Evolutionary conservation across 1,140 invertebrate genomes (phyloP).

Genomic region (Drosophila persimilis): DNA sequence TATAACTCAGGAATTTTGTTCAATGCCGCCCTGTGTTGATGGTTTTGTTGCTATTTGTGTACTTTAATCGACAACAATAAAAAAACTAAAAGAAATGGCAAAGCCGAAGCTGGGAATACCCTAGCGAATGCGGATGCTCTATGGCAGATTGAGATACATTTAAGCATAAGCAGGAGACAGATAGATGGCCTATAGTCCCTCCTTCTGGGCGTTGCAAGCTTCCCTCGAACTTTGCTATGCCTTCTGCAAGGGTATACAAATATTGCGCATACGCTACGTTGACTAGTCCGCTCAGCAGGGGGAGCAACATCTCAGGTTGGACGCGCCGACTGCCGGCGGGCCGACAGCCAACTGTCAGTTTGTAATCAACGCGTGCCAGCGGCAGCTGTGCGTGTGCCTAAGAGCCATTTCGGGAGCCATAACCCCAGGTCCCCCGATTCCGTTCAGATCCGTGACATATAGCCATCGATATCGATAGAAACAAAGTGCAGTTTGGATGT

Average conservation of each 20-base stretch:
- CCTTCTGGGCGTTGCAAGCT: no score
- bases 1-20: conserved; percentile 51
- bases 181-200: no score
- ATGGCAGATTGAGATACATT: no score
- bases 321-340: conserved; percentile 34
- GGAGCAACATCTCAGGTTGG: conserved; percentile 35
- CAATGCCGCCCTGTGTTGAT: conserved; percentile 30
- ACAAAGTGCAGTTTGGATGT: conserved; percentile 5
- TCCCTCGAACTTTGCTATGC: no score
- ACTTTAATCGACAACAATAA: conserved; percentile 64
- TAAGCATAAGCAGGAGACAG: no score
- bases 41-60: conserved; percentile 56
- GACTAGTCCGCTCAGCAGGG: conserved; percentile 28
- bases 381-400: conserved; percentile 60
- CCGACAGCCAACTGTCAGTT: conserved; percentile 62
- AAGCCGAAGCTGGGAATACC: no score
- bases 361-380: conserved; percentile 62
- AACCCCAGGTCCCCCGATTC: background rate
- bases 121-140: no score
- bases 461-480: conserved; percentile 20
- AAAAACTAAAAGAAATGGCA: conserved; percentile 4
- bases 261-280: conserved; percentile 70
- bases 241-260: background rate
- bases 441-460: conserved; percentile 23
- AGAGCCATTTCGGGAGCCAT: conserved; percentile 26